phyloP scores from a whole-genome alignment of 2,113 vertebrate species.

The Barnardius zonarius region DNA sequence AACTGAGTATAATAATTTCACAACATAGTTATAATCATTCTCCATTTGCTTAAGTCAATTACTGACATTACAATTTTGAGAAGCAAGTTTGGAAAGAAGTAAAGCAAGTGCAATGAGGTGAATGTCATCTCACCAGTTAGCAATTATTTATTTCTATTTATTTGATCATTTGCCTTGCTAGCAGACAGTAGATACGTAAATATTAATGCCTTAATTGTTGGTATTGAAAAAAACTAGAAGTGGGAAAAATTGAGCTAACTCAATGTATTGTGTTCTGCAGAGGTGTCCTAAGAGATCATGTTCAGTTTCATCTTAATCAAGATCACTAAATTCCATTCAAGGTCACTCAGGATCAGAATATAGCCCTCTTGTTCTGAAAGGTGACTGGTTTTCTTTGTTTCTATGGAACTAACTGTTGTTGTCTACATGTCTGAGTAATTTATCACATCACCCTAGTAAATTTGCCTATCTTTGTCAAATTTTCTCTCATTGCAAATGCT shows the following conservation, averaged over 20 bases:
- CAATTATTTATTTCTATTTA: neutral
- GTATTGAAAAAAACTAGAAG: neutral
- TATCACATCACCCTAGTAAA: neutral
- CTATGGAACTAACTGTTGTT: neutral
- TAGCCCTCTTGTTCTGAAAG: neutral
- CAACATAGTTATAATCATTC: neutral
- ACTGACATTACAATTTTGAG: neutral
- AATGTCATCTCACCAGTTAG: neutral
- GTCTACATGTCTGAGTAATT: neutral
- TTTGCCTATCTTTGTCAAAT: neutral
- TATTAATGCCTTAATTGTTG: neutral
- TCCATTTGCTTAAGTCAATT: neutral
- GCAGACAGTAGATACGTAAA: neutral
- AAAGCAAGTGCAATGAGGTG: neutral
- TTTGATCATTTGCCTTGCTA: neutral
- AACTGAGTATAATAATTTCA: neutral
- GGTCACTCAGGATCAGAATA: neutral
- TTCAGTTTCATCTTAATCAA: neutral
- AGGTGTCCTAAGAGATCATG: neutral
- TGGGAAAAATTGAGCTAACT: neutral
- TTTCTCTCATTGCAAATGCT: neutral
- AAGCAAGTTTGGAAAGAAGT: neutral
- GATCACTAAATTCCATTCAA: neutral
- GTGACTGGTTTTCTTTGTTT: neutral
- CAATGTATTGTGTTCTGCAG: neutral